These are phyloP conservation scores for Caenorhabditis zanzibari DNA, from an alignment of 2,888 invertebrate species.

Conservation along the genomic window DNA sequence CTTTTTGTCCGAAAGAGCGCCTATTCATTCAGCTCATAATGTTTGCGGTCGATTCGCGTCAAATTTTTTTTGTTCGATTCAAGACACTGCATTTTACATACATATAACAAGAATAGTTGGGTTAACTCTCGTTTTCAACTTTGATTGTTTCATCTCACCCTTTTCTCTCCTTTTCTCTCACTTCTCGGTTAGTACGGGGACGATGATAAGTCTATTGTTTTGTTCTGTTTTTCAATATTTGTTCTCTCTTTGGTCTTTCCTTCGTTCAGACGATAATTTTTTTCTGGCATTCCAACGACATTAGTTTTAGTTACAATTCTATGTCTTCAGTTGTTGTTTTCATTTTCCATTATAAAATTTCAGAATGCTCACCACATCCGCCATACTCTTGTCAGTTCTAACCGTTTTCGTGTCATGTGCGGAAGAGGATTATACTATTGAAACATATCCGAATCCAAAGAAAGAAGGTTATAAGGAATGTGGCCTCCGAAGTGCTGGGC, in stretches of 20 bases:
- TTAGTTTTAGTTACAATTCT: background rate
- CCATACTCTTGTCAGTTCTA: slow-evolving; percentile 21
- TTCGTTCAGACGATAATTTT: slow-evolving; percentile 12
- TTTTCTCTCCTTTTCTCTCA: background rate
- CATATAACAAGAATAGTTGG: background rate
- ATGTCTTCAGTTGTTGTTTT: background rate
- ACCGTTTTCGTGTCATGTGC: slow-evolving; percentile 10
- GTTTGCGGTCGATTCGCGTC: slow-evolving; percentile 33
- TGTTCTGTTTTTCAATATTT: slow-evolving; percentile 47
- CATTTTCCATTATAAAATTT: background rate
- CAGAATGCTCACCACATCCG: slow-evolving; percentile 5
- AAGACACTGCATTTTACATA: slow-evolving; percentile 34
- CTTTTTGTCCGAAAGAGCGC: slow-evolving; percentile 32
- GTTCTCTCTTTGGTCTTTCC: slow-evolving; percentile 14
- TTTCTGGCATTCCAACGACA: background rate
- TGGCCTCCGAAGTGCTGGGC: slow-evolving; percentile 65
- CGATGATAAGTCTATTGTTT: slow-evolving; percentile 48
- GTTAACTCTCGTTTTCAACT: background rate
- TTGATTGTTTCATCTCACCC: slow-evolving; percentile 26
- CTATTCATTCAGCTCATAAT: slow-evolving; percentile 40
- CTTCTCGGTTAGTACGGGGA: slow-evolving; percentile 11
- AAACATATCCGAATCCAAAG: slow-evolving; percentile 73
- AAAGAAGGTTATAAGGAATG: slow-evolving; percentile 69
- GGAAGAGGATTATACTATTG: slow-evolving; percentile 63
- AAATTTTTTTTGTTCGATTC: slow-evolving; percentile 24